phyloP scores from a whole-genome alignment of 2,113 vertebrate genomes.

The Onychorhynchus coronatus region DNA sequence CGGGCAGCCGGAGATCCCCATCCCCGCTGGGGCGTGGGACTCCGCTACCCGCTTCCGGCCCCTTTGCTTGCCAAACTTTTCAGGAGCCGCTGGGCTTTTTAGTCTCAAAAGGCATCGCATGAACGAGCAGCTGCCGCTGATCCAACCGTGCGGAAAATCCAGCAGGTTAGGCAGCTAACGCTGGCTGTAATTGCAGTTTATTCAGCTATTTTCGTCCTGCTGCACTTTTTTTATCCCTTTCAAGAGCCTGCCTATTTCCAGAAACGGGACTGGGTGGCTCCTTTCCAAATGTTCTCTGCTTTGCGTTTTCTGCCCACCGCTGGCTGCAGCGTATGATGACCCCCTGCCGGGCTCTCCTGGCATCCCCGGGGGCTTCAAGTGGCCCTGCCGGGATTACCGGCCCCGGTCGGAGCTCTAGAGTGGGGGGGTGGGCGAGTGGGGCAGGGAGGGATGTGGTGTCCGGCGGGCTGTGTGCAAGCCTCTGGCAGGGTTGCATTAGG shows the following conservation, averaged over 20 bases:
- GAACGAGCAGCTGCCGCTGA: not conserved
- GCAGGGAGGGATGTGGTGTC: not conserved
- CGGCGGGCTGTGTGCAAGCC: not conserved
- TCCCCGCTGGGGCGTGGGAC: not conserved
- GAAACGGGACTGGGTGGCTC: not conserved
- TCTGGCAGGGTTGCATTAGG: not conserved
- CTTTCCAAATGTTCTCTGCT: not conserved
- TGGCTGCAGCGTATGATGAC: not conserved
- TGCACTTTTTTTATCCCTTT: not conserved
- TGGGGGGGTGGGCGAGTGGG: fast-evolving
- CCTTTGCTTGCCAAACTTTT: not conserved
- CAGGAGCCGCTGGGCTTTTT: not conserved
- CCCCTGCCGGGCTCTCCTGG: not conserved
- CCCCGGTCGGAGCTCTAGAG: not conserved
- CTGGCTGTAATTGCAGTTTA: not conserved
- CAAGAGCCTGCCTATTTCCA: not conserved
- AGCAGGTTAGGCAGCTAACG: not conserved
- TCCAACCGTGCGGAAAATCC: not conserved
- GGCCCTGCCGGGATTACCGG: fast-evolving
- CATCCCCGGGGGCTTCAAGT: fast-evolving
- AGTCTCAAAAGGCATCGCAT: not conserved
- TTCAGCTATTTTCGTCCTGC: not conserved
- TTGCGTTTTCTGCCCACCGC: not conserved
- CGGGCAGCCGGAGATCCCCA: not conserved
- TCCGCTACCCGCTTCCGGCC: not conserved